Evolutionary conservation across 2,797 vertebrate genomes (phyloP).

Genomic region (Phyllotis vaccarum): DNA sequence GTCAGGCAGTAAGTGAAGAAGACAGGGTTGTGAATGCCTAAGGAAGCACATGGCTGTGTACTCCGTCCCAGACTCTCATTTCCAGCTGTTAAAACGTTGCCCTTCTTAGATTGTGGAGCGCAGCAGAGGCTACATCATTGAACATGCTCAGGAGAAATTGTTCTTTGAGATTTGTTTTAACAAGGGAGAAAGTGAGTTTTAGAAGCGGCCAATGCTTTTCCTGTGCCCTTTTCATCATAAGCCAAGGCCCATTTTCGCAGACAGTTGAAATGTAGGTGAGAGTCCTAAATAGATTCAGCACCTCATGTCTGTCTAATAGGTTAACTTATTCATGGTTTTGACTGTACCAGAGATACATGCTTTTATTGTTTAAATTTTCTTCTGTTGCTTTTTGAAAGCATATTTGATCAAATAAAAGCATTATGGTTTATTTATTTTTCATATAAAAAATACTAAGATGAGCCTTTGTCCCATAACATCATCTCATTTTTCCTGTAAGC

Average conservation of each 20-base stretch:
- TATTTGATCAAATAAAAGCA: not conserved
- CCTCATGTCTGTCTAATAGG: too few relatives aligned
- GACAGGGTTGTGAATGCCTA: not conserved
- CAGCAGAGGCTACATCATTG: not conserved
- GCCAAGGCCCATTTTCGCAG: not conserved
- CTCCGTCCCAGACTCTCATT: slow-evolving; percentile 6
- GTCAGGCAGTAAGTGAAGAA: not conserved
- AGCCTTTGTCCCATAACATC: not conserved
- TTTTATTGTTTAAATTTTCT: not conserved
- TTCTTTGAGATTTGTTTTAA: slow-evolving; percentile 33
- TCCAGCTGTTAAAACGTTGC: slow-evolving; percentile 10
- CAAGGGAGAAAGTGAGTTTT: not conserved
- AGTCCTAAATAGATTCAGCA: not conserved
- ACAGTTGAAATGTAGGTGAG: slow-evolving; percentile 19
- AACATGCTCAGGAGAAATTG: slow-evolving; percentile 31
- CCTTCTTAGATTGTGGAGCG: not conserved
- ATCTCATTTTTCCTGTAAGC: not conserved
- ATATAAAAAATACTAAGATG: not conserved
- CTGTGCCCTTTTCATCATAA: slow-evolving; percentile 16
- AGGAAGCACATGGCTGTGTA: not conserved
- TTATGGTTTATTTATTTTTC: not conserved
- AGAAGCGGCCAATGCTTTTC: slow-evolving; percentile 25
- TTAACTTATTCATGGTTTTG: not conserved
- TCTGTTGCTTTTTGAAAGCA: not conserved
- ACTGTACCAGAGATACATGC: not conserved